Evolutionary conservation across 2,797 vertebrate species (phyloP), one percentile per base, ranked within the genome.

Genomic region (Microhierax caerulescens): DNA sequence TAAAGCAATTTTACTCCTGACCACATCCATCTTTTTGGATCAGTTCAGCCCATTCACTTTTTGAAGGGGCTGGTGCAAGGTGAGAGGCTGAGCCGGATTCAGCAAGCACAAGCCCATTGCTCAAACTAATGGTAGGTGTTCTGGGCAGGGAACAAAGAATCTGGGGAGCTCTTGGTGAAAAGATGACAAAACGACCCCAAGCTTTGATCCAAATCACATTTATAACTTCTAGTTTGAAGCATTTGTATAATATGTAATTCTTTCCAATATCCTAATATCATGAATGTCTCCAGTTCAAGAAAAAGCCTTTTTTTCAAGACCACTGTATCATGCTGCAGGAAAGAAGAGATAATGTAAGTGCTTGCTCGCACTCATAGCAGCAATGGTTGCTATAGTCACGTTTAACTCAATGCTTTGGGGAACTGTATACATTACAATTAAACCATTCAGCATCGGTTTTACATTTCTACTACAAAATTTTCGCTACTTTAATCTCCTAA

Each of bases 141-240:
- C 32, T 76, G 23, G 27, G 61, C 93, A 69, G 30, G 18, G n/a
- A 57, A 18, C n/a, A 39, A 47, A 39, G 70, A 30, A 43, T 10
- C 2, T 45, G 5, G 4, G 3, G 18, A 11, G 1, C 0, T 56
- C 60, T 86, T 39, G 11, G 14, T 36, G 23, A 47, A 11, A 67
- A 16, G 19, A 43, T 23, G 25, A 36, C 25, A 74, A 25, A 91
- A 34, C 9, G 34, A 34, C 6, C 5, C 8, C 6, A 48, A 51
- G 10, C 3, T 72, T 91, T 88, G 14, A n/a, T 67, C 28, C 20
- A 27, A 45, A 43, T n/a, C 25, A 69, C 4, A 2, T 53, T 90
- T 73, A 27, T 43, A 72, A 48, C 2, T 68, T 41, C 13, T 36
- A 9, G 6, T 56, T 69, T 73, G n/a, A 72, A 75, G 4, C 6